Evolutionary conservation across 1,140 invertebrate genomes (phyloP), one percentile per base, ranked within the genome.

Genomic region (Drosophila lacteicornis): DNA sequence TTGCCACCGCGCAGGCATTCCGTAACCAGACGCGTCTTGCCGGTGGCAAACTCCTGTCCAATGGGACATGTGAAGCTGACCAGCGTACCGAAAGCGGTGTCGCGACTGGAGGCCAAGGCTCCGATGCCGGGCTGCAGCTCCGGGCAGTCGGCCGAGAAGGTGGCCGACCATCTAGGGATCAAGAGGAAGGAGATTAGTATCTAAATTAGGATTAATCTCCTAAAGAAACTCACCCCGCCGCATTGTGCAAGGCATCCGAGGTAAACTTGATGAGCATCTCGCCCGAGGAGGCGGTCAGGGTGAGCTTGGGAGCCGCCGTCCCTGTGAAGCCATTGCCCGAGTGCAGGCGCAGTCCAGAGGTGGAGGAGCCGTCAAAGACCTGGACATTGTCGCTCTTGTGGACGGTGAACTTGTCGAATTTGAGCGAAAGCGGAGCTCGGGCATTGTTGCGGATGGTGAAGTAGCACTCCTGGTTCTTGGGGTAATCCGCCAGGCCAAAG

Each of bases 21-120:
- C 2, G 97, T 98, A 7, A 96, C 95, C 73, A 98, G 96, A 86
- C 96, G 95, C 49, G 95, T 93, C 92, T 97, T 97, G 77, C 97
- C 98, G 59, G 97, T 99, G 19, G 97, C 96, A 93, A 99, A 99
- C 94, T 99, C 98, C 94, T 98, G 97, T 38, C 98, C 98, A 86
- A 96, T 94, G 1, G 98, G 98, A 93, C 98, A 99, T 9, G 97
- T 97, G 90, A 98, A 99, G 46, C 95, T 97, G 43, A 99, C 96
- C 43, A 95, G 94, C 46, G 98, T 98, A 75, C 97, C 98, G 93
- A 98, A 99, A 50, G 97, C 96, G 30, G 97, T 98, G 91, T 98
- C 98, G 88, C 97, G 95, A 86, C 96, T 98, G 17, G 98, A 98
- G 36, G 97, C 97, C 82, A 98, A 94, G 30, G 97, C 98, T 82